Conservation (phyloP, 2,888 invertebrate genomes). For the Apamea crenata region DNA sequence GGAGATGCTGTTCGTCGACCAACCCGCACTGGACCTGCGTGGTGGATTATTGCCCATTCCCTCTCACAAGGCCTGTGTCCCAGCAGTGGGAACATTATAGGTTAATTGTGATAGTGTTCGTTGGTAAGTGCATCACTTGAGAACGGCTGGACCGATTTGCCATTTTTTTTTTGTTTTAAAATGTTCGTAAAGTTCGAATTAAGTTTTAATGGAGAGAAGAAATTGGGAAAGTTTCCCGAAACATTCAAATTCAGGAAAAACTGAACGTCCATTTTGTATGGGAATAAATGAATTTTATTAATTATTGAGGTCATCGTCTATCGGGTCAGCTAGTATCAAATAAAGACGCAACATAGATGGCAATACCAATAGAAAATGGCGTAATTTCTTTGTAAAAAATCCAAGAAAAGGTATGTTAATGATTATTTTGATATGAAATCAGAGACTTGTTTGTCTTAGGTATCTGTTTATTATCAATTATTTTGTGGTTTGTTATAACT, state of each 20-base stretch:
- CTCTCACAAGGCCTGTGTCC: no score
- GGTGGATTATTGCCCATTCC: no score
- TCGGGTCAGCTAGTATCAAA: background rate
- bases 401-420: background rate
- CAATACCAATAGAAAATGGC: background rate
- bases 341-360: background rate
- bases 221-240: background rate
- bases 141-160: background rate
- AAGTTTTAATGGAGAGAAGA: background rate
- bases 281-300: background rate
- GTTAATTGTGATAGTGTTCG: no score
- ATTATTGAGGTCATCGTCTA: background rate
- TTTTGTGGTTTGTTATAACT: background rate
- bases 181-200: background rate
- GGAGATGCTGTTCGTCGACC: background rate
- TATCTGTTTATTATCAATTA: background rate
- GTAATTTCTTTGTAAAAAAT: background rate
- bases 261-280: background rate
- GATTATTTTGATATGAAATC: background rate
- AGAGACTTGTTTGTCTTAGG: background rate
- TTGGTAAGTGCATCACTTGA: background rate
- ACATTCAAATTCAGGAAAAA: background rate
- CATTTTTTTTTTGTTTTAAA: background rate
- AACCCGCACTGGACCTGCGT: no score
- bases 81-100: no score